Base-by-base conservation (phyloP, 1,140 invertebrate species). In the Zaprionus inermis region DNA sequence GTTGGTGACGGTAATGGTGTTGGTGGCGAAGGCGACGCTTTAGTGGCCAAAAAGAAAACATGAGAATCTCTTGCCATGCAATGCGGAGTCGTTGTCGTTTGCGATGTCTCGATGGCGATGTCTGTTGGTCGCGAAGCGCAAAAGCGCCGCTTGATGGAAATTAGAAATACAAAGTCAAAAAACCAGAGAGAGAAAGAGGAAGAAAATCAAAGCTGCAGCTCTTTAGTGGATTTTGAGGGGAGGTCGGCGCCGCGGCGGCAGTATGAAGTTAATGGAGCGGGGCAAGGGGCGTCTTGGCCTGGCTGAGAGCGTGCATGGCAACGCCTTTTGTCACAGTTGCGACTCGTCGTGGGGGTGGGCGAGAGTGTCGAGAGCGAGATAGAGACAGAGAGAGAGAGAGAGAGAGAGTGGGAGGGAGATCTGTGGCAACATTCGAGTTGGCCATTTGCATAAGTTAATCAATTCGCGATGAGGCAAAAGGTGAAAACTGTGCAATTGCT, bases 371-470 rank as follows among this genome's bases (percentile, higher is more conserved):
- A 41, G 5, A 7, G 38, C n/a, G 14, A 16, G 6, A 44, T n/a
- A 44, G 6, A 44, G n/a, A 44, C 2, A 16, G n/a, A 41, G 38
- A 16, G 5, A 5, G 36, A n/a, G 36, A 2, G 36, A 14, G 36
- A 0, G 36, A 32, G 1, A 24, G 22, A 24, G 22, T 4, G 3
- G 10, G 30, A 10, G 28, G 30, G 61, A 58, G 59, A 78, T 69
- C 72, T 67, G 59, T 72, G 58, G 70, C 44, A 77, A 69, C 66
- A 63, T 73, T 83, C 60, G 55, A 46, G 72, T 49, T 49, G 44
- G 44, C 44, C 73, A 90, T 90, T 90, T 90, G 81, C 86, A 90
- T 90, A 90, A 90, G 84, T 90, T 90, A 90, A 90, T 90, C 86
- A 86, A 90, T 90, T 89, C 84, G 86, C 81, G 85, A 90, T 90